A percentile compares a stretch with the other conserved stretches of the same genome.
Evolutionary conservation across 2,888 invertebrate species (phyloP).

Genomic region (Drosophila borealis): DNA sequence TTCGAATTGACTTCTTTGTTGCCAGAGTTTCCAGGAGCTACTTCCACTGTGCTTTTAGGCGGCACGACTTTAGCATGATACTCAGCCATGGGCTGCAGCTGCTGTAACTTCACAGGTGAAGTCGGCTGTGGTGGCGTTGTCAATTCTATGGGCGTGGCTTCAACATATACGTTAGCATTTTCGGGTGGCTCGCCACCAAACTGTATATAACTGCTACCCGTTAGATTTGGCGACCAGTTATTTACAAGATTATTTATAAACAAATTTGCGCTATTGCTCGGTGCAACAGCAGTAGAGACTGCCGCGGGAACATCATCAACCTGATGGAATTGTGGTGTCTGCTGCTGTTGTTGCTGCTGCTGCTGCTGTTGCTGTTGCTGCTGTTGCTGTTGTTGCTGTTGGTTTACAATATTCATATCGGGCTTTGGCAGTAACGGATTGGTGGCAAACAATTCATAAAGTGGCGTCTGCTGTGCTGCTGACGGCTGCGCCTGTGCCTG

Average conservation of each 20-base stretch:
- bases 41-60: conserved; percentile 20
- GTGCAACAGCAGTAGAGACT: conserved; percentile 21
- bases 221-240: conserved; percentile 84
- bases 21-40: background rate
- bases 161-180: conserved; percentile 33
- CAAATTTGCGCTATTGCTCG: conserved; percentile 76
- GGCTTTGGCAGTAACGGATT: conserved; percentile 80
- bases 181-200: conserved; percentile 67
- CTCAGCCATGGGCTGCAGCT: conserved; percentile 25
- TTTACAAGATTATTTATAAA: conserved; percentile 83
- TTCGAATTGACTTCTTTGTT: conserved; percentile 17
- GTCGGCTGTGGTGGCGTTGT: conserved; percentile 10
- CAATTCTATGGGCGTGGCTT: conserved; percentile 25
- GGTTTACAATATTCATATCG: conserved; percentile 49
- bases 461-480: conserved; percentile 64
- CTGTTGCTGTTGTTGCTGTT: conserved; percentile 45
- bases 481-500: conserved; percentile 43
- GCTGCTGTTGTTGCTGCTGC: conserved; percentile 21
- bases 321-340: conserved; percentile 38
- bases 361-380: conserved; percentile 34
- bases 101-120: conserved; percentile 38
- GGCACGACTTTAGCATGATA: conserved; percentile 20
- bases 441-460: conserved; percentile 84
- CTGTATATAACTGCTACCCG: conserved; percentile 82
- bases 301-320: conserved; percentile 49